Conservation (phyloP, 2,888 invertebrate genomes). For the Ornithoptera alexandrae region DNA sequence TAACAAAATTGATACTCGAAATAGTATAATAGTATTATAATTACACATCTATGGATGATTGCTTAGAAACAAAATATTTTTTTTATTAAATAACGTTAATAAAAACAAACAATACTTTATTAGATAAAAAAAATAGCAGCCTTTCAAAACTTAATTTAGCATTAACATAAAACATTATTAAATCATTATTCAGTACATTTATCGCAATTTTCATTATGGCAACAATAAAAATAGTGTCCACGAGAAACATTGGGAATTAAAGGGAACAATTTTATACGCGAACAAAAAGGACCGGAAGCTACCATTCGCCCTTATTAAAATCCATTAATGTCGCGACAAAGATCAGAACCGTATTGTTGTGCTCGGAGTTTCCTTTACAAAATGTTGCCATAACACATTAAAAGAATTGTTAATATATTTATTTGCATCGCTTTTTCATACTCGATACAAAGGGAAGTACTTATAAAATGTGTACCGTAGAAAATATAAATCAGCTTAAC, state of each 20-base stretch:
- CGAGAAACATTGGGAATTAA: neutral
- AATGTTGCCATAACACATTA: neutral
- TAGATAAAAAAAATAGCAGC: no score
- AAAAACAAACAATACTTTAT: no score
- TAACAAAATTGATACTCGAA: neutral
- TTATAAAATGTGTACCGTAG: neutral
- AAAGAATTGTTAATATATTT: neutral
- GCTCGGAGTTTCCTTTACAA: neutral
- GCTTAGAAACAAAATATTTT: neutral
- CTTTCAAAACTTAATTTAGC: no score
- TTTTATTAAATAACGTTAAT: no score
- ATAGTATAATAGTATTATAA: neutral
- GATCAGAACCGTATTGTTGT: neutral
- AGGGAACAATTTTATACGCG: neutral
- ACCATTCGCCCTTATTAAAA: conserved; percentile 1
- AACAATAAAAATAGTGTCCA: neutral
- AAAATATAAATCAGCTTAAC: neutral
- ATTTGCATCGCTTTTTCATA: neutral
- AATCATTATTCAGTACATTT: neutral
- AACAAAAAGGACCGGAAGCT: neutral
- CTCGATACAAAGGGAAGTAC: neutral
- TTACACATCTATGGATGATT: neutral
- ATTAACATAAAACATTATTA: no score
- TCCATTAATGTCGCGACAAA: neutral
- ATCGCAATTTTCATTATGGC: neutral